Evolutionary conservation across 2,113 vertebrate genomes (phyloP).

Genomic region (Pitta sordida): DNA sequence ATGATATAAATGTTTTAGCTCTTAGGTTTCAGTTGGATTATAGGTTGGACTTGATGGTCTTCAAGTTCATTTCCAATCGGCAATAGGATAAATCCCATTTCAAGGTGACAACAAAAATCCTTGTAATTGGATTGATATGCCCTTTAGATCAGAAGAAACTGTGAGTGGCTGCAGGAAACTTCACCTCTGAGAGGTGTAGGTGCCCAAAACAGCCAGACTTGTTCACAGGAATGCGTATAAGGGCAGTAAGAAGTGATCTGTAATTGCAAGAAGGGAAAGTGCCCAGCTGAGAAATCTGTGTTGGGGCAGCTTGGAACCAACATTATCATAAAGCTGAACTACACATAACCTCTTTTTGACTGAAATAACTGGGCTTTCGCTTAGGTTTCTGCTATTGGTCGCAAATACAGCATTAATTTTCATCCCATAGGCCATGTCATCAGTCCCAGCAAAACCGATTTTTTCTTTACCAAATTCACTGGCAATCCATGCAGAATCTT

Average conservation of each 20-base stretch:
- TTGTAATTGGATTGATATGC: neutral
- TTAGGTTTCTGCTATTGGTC: neutral
- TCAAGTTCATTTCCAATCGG: no score
- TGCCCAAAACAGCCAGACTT: neutral
- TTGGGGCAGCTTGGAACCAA: neutral
- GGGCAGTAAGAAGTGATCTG: neutral
- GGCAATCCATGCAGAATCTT: neutral
- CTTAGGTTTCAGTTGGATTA: no score
- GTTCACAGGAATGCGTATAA: neutral
- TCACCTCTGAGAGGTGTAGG: neutral
- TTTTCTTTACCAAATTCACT: neutral
- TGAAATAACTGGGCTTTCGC: neutral
- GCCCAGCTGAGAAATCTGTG: neutral
- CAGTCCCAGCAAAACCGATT: rapidly evolving
- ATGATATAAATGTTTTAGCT: no score
- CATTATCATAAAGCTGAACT: neutral
- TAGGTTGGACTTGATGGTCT: no score
- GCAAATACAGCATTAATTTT: neutral
- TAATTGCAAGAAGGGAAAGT: neutral
- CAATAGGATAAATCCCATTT: neutral
- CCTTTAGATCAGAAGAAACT: neutral
- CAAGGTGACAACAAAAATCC: neutral
- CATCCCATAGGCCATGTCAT: neutral
- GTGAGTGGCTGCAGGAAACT: neutral
- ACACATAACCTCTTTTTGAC: neutral